phyloP scores from a whole-genome alignment of 2,797 vertebrate species.

The Acrossocheilus fasciatus region DNA sequence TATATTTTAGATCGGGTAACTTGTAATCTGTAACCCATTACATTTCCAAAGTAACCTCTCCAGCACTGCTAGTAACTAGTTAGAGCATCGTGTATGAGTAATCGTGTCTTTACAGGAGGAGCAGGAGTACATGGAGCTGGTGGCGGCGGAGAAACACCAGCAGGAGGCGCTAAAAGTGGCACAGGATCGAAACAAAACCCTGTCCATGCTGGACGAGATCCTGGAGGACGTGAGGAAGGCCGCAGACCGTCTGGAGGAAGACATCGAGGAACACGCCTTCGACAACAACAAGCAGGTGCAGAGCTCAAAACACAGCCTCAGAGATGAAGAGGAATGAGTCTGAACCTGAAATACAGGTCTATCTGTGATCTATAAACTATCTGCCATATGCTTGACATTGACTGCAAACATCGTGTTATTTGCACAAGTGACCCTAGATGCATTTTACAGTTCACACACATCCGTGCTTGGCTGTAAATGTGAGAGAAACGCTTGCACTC shows the following conservation, averaged over 20 bases:
- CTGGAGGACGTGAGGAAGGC: conserved; percentile 94
- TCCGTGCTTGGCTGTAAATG: no score
- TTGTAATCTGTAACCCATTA: no score
- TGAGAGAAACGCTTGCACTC: no score
- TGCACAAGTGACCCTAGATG: background rate
- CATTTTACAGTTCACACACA: background rate
- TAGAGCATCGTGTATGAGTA: no score
- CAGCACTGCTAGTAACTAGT: no score
- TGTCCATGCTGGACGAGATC: conserved; percentile 95
- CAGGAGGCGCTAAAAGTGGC: conserved; percentile 89
- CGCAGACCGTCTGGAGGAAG: conserved; percentile 94
- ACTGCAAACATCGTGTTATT: background rate
- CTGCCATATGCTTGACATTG: no score
- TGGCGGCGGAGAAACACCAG: conserved; percentile 96
- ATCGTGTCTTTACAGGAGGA: conserved; percentile 83
- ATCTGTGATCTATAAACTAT: background rate
- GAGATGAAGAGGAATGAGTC: background rate
- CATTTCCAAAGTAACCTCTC: no score
- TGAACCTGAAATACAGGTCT: background rate
- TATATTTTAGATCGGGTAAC: no score
- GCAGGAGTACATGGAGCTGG: conserved; percentile 92
- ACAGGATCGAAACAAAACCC: conserved; percentile 90
- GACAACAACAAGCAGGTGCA: conserved; percentile 93
- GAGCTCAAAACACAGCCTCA: background rate
- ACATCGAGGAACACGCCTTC: conserved; percentile 96